phyloP scores from a whole-genome alignment of 2,113 vertebrate species.

The Motacilla tschutschensis region DNA sequence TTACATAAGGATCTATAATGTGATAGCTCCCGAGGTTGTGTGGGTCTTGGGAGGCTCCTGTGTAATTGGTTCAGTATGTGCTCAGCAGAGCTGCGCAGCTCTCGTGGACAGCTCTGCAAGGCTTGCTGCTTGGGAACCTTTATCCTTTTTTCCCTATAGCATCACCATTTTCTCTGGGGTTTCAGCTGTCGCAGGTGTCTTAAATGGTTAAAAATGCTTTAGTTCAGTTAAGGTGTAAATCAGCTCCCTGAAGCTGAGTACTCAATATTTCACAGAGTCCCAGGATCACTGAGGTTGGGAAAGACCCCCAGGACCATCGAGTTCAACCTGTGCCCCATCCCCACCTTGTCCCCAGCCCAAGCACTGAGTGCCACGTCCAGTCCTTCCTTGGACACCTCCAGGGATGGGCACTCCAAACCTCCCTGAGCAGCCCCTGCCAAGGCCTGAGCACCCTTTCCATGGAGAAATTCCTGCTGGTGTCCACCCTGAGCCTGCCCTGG shows the following conservation, averaged over 20 bases:
- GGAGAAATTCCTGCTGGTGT: accelerated
- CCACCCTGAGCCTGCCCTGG: accelerated
- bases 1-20: slow-evolving; percentile 18
- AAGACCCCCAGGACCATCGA: accelerated
- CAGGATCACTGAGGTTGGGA: not conserved
- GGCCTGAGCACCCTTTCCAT: not conserved
- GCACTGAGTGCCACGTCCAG: accelerated
- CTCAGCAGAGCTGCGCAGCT: not conserved
- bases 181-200: not conserved
- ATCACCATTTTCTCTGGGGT: not conserved
- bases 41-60: slow-evolving; percentile 7
- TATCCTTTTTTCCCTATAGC: not conserved
- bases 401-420: not conserved
- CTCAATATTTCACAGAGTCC: not conserved
- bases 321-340: accelerated
- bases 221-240: not conserved
- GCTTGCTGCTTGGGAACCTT: accelerated
- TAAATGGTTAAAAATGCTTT: not conserved
- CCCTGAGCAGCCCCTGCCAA: not conserved
- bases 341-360: not conserved
- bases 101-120: not conserved
- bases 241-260: not conserved
- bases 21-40: slow-evolving; percentile 1
- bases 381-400: not conserved
- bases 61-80: not conserved